Conservation (phyloP, 2,113 vertebrate species). For the Galeopterus variegatus region DNA sequence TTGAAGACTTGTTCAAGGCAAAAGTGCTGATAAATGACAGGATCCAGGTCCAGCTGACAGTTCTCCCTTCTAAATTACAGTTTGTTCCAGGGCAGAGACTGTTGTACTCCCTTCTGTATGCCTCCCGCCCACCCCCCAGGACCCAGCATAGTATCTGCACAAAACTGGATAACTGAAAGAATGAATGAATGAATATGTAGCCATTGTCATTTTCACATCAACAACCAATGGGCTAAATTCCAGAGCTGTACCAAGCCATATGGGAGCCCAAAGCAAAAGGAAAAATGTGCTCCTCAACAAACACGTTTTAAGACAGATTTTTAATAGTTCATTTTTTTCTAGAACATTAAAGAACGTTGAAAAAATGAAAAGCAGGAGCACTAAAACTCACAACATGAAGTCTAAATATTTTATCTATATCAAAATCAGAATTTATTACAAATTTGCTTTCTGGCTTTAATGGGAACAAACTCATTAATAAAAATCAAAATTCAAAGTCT, state of each 20-base stretch:
- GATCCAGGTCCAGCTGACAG: too few species aligned
- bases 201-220: not conserved
- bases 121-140: not conserved
- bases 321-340: not conserved
- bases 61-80: not conserved
- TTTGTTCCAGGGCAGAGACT: not conserved
- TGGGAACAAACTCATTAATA: not conserved
- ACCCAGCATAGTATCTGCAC: not conserved
- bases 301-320: not conserved
- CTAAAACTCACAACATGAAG: not conserved
- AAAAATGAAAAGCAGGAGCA: not conserved
- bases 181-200: not conserved
- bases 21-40: not conserved
- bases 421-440: not conserved
- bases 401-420: conserved; percentile 17
- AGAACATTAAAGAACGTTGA: not conserved
- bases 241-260: not conserved
- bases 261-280: not conserved
- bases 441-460: conserved; percentile 24
- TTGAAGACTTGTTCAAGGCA: not conserved
- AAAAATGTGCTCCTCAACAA: not conserved
- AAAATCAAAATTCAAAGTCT: not conserved
- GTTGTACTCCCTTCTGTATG: not conserved
- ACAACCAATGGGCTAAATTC: not conserved
- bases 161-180: not conserved